These are phyloP conservation scores for Gadus macrocephalus DNA, from an alignment of 2,113 vertebrate genomes.

Conservation along the genomic window DNA sequence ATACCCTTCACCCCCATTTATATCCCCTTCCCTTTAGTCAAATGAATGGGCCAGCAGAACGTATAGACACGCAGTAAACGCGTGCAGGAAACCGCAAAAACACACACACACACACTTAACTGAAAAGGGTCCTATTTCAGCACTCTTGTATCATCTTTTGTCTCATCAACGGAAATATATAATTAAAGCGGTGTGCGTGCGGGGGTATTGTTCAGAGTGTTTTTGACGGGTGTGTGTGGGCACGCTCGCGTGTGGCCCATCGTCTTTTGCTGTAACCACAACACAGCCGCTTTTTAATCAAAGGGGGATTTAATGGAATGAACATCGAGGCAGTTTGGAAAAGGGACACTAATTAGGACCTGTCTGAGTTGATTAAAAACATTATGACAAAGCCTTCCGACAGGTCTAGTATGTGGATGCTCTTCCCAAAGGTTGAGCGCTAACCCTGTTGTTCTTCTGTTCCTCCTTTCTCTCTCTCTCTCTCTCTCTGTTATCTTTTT, in stretches of 20 bases:
- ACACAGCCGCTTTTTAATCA: constrained; percentile 45
- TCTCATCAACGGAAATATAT: too few relatives aligned
- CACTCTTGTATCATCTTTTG: too few relatives aligned
- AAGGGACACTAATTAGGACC: constrained; percentile 51
- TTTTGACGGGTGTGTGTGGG: not conserved
- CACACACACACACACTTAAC: too few relatives aligned
- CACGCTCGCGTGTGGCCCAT: not conserved
- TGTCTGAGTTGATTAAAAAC: constrained; percentile 57
- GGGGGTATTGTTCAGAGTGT: not conserved
- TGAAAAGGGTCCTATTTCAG: too few relatives aligned
- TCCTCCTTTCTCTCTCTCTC: constrained; percentile 8
- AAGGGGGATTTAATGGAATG: constrained; percentile 49
- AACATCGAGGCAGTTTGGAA: constrained; percentile 45
- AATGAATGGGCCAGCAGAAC: too few relatives aligned
- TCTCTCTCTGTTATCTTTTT: too few relatives aligned
- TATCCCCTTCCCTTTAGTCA: too few relatives aligned
- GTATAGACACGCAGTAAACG: too few relatives aligned
- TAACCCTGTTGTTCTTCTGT: constrained; percentile 34
- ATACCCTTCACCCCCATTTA: too few relatives aligned
- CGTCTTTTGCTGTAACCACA: constrained; percentile 32
- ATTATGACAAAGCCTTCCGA: not conserved
- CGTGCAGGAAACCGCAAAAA: too few relatives aligned
- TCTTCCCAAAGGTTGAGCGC: not conserved
- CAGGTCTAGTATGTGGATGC: too few relatives aligned
- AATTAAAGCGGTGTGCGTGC: not conserved